These are phyloP conservation scores for Antedon mediterranea DNA, from an alignment of 53 echinoderm and acorn worm genomes.

Conservation along the genomic window DNA sequence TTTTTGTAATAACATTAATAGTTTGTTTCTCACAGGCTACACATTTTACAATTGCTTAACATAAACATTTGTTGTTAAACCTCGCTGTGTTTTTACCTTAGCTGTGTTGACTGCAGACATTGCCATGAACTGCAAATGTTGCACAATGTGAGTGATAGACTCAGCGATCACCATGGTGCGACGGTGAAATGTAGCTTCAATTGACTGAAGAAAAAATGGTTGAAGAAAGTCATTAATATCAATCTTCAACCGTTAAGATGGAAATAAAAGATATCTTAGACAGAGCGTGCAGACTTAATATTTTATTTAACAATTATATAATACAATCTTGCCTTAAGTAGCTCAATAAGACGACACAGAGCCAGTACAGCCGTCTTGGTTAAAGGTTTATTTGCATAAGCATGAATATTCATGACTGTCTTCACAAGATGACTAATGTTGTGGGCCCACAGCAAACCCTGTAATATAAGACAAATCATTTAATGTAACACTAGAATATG, in stretches of 20 bases:
- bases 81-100: slow-evolving; percentile 48
- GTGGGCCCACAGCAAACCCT: slow-evolving; percentile 85
- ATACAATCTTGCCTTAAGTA: slow-evolving; percentile 54
- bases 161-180: slow-evolving; percentile 93
- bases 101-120: slow-evolving; percentile 74
- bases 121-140: slow-evolving; percentile 85
- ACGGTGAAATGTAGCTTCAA: slow-evolving; percentile 93
- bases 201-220: slow-evolving; percentile 32
- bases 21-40: too few relatives aligned
- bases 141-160: slow-evolving; percentile 89
- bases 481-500: neutral
- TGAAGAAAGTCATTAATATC: neutral
- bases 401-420: slow-evolving; percentile 91
- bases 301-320: too few relatives aligned
- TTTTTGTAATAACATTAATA: too few relatives aligned
- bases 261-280: too few relatives aligned
- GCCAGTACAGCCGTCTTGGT: slow-evolving; percentile 91
- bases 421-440: slow-evolving; percentile 77
- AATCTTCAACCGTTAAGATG: neutral
- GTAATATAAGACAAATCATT: neutral
- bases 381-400: slow-evolving; percentile 88
- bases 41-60: too few relatives aligned
- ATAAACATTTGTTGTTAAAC: too few relatives aligned
- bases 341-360: slow-evolving; percentile 79
- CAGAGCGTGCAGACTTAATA: too few relatives aligned